Percentiles rank a stretch among this genome's conserved stretches.
phyloP scores from a whole-genome alignment of 2,113 vertebrate species.

The Cyanoramphus novaezelandiae region DNA sequence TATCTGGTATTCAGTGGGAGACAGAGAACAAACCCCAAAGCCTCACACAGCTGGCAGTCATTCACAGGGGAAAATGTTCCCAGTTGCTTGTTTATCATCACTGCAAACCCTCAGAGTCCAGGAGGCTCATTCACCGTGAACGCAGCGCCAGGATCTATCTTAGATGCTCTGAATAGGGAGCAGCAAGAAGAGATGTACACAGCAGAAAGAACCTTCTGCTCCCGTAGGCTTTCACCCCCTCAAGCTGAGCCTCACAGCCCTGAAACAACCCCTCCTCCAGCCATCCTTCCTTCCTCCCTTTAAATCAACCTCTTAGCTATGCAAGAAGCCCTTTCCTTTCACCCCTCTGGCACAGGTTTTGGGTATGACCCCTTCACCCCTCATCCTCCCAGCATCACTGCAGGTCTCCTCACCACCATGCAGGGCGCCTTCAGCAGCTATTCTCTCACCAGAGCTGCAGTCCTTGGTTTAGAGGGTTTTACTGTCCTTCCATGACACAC shows the following conservation, averaged over 20 bases:
- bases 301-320: background rate
- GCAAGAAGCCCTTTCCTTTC: background rate
- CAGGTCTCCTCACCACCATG: background rate
- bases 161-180: background rate
- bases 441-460: background rate
- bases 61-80: background rate
- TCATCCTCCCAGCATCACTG: background rate
- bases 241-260: background rate
- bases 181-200: background rate
- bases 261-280: background rate
- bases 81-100: constrained; percentile 1
- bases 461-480: background rate
- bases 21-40: background rate
- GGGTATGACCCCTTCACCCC: background rate
- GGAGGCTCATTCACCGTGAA: background rate
- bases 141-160: rapidly evolving
- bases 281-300: background rate
- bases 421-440: background rate
- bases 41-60: constrained; percentile 16
- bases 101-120: background rate
- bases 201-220: background rate
- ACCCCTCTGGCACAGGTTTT: background rate
- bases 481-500: background rate
- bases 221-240: background rate
- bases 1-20: constrained; percentile 21